Percentiles rank a stretch among this genome's conserved stretches.
Conservation (phyloP, 2,888 invertebrate species). For the Heliconius cydno region DNA sequence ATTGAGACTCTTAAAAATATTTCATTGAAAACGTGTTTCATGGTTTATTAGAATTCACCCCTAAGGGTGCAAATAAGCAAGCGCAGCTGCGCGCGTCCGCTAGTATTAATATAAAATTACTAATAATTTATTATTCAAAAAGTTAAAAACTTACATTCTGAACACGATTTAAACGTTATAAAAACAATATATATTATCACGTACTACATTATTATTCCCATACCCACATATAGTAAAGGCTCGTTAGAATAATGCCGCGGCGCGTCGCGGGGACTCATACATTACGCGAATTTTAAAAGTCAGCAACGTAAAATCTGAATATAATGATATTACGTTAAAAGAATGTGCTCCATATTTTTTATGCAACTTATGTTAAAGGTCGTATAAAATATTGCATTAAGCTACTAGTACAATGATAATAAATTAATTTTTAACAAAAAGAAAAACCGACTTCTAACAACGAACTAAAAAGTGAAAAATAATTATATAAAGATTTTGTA, state of each 20-base stretch:
- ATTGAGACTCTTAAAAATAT: too few relatives aligned
- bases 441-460: too few relatives aligned
- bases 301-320: slow-evolving; percentile 31
- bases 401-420: not conserved
- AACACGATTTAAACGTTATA: slow-evolving; percentile 1
- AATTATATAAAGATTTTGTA: too few relatives aligned
- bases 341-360: slow-evolving; percentile 26
- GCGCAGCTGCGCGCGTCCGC: too few relatives aligned
- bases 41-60: too few relatives aligned
- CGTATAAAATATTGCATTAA: slow-evolving; percentile 6
- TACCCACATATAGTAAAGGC: slow-evolving; percentile 31
- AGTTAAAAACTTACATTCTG: not conserved
- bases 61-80: too few relatives aligned
- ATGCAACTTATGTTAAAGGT: not conserved
- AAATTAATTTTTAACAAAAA: too few relatives aligned
- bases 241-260: slow-evolving; percentile 44
- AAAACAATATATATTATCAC: slow-evolving; percentile 6
- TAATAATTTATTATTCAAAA: not conserved
- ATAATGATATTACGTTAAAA: slow-evolving; percentile 32
- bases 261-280: slow-evolving; percentile 34
- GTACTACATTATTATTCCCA: slow-evolving; percentile 2
- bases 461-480: too few relatives aligned
- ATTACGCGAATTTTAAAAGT: slow-evolving; percentile 37
- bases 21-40: too few relatives aligned
- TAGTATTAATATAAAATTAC: not conserved